Evolutionary conservation across 2,888 invertebrate species (phyloP).

Genomic region (Drosophila mulleri): DNA sequence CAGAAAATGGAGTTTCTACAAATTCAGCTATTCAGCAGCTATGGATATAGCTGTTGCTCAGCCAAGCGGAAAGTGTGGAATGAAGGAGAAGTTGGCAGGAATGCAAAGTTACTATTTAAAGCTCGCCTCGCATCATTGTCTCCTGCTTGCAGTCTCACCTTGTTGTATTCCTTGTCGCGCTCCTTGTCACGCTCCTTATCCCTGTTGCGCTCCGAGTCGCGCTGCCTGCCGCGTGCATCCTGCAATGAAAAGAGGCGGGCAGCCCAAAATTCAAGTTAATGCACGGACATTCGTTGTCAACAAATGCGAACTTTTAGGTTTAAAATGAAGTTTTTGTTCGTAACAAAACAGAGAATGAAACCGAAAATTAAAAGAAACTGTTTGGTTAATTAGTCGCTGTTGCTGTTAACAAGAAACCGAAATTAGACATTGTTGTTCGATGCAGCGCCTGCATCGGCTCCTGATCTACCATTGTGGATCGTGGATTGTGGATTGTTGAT

Average conservation of each 20-base stretch:
- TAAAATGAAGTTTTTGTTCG: constrained; percentile 3
- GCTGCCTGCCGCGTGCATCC: constrained; percentile 50
- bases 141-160: constrained; percentile 30
- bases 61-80: not conserved
- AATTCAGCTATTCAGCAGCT: not conserved
- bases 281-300: not conserved
- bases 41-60: too few relatives aligned
- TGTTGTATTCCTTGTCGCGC: constrained; percentile 56
- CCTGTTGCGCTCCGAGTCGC: constrained; percentile 47
- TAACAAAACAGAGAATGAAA: constrained; percentile 14
- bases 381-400: constrained; percentile 12
- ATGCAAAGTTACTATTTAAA: not conserved
- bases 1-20: not conserved
- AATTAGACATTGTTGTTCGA: not conserved
- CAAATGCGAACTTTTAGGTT: not conserved
- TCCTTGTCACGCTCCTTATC: constrained; percentile 62
- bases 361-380: constrained; percentile 1
- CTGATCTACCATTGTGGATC: constrained; percentile 1
- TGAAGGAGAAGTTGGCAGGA: not conserved
- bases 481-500: constrained; percentile 1
- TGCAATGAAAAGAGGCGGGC: constrained; percentile 45
- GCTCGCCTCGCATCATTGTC: not conserved
- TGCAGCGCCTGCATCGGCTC: not conserved
- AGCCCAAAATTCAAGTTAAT: constrained; percentile 34
- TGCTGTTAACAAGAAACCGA: constrained; percentile 13